These are phyloP conservation scores for Diceros bicornis DNA, from an alignment of 2,797 vertebrate species.

Conservation along the genomic window DNA sequence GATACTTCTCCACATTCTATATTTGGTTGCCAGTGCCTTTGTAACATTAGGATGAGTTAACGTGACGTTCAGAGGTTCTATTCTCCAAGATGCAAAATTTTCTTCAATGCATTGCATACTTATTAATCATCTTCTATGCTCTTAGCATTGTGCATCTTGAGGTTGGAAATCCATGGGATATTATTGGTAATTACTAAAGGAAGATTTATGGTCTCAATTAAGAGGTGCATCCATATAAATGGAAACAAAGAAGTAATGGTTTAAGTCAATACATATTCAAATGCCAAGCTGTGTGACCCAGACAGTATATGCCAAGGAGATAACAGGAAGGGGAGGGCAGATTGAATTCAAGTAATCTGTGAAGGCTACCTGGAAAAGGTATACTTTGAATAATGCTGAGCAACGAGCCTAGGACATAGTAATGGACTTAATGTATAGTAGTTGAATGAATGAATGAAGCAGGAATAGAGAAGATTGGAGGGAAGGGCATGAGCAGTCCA, in stretches of 20 bases:
- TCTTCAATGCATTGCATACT: not conserved
- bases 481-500: not conserved
- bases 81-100: not conserved
- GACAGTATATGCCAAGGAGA: not conserved
- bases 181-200: conserved; percentile 16
- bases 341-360: conserved; percentile 16
- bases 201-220: conserved; percentile 55
- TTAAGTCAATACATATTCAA: not conserved
- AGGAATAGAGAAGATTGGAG: not conserved
- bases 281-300: not conserved
- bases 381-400: not conserved
- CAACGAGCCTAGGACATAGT: not conserved
- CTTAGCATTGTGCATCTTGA: not conserved
- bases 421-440: not conserved
- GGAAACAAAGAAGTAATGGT: not conserved
- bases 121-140: not conserved
- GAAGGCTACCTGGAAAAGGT: not conserved
- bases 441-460: not conserved
- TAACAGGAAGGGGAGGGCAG: not conserved
- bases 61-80: not conserved
- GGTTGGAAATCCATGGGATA: not conserved
- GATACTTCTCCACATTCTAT: not conserved
- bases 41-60: not conserved
- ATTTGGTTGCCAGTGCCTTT: not conserved
- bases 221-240: not conserved